phyloP scores from a whole-genome alignment of 2,113 vertebrate genomes.

The Deroptyus accipitrinus region DNA sequence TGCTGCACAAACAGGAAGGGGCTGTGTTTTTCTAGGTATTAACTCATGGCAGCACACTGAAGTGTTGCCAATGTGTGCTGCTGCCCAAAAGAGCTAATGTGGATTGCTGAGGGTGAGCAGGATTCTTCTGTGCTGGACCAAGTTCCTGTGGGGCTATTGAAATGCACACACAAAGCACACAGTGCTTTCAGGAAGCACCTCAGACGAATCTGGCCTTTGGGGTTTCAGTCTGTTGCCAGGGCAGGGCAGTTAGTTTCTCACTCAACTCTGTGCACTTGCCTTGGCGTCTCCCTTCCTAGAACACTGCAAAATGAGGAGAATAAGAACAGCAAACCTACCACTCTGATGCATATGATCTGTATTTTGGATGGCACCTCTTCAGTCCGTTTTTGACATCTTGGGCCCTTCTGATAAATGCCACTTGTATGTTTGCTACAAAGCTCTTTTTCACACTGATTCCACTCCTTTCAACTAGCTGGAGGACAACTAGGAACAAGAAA shows the following conservation, averaged over 20 bases:
- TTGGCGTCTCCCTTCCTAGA: neutral
- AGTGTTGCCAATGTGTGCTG: neutral
- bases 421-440: neutral
- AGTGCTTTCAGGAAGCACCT: neutral
- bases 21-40: neutral
- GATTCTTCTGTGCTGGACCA: neutral
- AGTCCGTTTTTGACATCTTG: neutral
- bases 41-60: neutral
- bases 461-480: conserved; percentile 48
- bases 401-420: neutral
- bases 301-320: conserved; percentile 53
- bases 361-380: neutral
- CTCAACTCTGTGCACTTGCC: neutral
- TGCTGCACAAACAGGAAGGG: conserved; percentile 29
- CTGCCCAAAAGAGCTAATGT: neutral
- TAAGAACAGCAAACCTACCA: conserved; percentile 43
- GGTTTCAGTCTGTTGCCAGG: neutral
- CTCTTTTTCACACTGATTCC: neutral
- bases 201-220: neutral
- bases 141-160: neutral
- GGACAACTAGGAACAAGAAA: conserved; percentile 75
- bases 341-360: neutral
- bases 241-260: neutral
- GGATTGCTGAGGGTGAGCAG: neutral
- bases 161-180: neutral